Evolutionary conservation across 23 tunicate species (phyloP), one percentile per base, ranked within the genome.

Genomic region (Diplosoma virens): DNA sequence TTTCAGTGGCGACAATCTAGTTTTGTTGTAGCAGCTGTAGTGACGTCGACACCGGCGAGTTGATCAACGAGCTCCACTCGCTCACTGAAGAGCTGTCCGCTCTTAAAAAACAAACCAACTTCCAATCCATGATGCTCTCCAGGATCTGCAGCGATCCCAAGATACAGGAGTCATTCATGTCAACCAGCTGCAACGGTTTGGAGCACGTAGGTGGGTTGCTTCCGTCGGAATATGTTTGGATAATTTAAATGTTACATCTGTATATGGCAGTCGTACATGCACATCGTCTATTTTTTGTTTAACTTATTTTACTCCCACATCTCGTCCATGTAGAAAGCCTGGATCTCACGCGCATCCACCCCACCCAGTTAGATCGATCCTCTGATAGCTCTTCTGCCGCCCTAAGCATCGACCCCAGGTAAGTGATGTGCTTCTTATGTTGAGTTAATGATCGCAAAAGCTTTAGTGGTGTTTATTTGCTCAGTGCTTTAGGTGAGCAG

Each of bases 1-100:
- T n/a, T n/a, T n/a, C 52, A 45, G 14, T 9, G 11, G 52, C 14
- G 16, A 45, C 11, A 45, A 45, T 45, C 11, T 16, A 45, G 52
- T 16, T 45, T 45, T 16, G 16, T 67, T 67, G 35, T 36, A 67
- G 74, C 52, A 7, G 28, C 25, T 47, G 27, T 61, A 60, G 72
- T 46, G 86, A 81, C 20, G 23, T 71, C 0, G 79, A 81, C 17
- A 61, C 79, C 2, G 18, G 37, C n/a, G 86, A 81, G 25, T 30
- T 81, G 28, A 32, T 81, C 5, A 25, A 5, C 20, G 86, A 72
- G 58, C 67, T 81, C 7, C 67, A 33, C 2, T 59, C 72, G 1
- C 47, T 81, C 9, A 81, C 86, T 0, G 58, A 81, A 1, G 86
- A 81, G 34, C 59, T 81, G 20, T 30, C 37, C 28, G 16, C 25